Evolutionary conservation across 2,797 vertebrate species (phyloP).

Genomic region (Alosa sapidissima): DNA sequence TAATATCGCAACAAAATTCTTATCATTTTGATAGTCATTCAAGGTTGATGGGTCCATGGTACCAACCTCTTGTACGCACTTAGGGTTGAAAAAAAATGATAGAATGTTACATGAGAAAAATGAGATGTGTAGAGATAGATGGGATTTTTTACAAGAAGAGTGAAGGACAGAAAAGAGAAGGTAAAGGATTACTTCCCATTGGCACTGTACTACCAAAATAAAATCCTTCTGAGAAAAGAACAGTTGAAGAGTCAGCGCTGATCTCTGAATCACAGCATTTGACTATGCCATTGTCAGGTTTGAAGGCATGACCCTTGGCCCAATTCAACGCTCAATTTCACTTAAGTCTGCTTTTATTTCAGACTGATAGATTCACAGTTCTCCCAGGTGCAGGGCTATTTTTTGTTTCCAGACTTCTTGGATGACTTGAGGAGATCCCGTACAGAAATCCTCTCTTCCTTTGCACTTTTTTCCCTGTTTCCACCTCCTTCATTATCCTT

Average conservation of each 20-base stretch:
- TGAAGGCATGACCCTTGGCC: neutral
- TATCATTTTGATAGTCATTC: neutral
- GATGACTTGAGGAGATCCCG: slow-evolving; percentile 53
- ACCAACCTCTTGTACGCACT: neutral
- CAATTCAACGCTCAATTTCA: neutral
- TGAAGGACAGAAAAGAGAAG: neutral
- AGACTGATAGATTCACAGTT: neutral
- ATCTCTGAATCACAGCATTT: neutral
- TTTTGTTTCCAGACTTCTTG: slow-evolving; percentile 47
- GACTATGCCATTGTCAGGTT: neutral
- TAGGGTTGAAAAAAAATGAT: neutral
- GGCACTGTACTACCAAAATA: neutral
- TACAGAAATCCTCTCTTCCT: slow-evolving; percentile 36
- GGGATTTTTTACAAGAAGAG: neutral
- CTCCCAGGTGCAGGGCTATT: slow-evolving; percentile 2
- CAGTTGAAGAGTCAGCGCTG: neutral
- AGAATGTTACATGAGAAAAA: neutral
- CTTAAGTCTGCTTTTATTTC: neutral
- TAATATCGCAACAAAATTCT: too few relatives aligned
- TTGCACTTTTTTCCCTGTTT: slow-evolving; percentile 33
- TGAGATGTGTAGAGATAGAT: neutral
- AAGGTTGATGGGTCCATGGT: neutral
- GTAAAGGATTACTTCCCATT: neutral
- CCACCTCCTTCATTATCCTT: slow-evolving; percentile 5
- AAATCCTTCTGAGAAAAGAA: neutral